These are phyloP conservation scores for Scyliorhinus canicula DNA, from an alignment of 2,797 vertebrate species.

Conservation along the genomic window DNA sequence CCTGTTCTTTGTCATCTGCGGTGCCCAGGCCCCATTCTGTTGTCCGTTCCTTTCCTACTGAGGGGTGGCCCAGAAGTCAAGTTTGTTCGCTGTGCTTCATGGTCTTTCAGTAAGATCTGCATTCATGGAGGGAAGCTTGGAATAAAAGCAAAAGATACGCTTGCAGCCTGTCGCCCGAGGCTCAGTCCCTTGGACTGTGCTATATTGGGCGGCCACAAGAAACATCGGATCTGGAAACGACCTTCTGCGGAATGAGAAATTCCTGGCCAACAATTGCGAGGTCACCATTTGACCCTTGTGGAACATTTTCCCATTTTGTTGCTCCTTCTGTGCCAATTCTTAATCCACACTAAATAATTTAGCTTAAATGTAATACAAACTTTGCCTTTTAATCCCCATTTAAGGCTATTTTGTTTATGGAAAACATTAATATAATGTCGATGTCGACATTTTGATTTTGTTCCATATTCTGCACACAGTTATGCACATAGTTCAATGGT, in stretches of 20 bases:
- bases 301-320: not conserved
- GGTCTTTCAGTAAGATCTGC: not conserved
- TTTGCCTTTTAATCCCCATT: not conserved
- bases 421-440: not conserved
- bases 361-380: constrained; percentile 23
- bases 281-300: not conserved
- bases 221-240: not conserved
- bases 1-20: not conserved
- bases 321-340: not conserved
- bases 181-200: too few species aligned
- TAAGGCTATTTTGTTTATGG: constrained; percentile 14
- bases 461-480: not conserved
- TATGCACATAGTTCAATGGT: not conserved
- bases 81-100: not conserved
- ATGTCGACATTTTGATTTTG: not conserved
- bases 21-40: not conserved
- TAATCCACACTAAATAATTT: not conserved
- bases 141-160: not conserved
- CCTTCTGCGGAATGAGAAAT: not conserved
- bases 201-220: not conserved
- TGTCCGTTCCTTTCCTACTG: not conserved
- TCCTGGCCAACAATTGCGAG: not conserved
- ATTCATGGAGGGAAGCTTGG: not conserved
- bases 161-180: not conserved
- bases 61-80: not conserved